phyloP scores from a whole-genome alignment of 2,888 invertebrate genomes.

The Agrotis ipsilon region DNA sequence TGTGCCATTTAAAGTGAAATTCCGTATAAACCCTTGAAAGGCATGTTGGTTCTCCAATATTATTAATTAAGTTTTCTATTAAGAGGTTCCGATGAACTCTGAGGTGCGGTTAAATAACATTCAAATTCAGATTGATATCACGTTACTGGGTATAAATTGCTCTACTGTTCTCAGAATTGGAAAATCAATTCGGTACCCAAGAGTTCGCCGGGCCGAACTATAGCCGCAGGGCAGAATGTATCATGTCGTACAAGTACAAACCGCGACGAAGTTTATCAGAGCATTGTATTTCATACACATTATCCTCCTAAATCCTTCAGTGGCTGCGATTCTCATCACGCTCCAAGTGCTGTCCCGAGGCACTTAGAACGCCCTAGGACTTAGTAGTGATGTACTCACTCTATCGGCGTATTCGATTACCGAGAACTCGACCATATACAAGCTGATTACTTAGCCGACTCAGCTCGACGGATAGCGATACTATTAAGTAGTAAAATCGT shows the following conservation, averaged over 20 bases:
- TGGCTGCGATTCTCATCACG: slow-evolving; percentile 61
- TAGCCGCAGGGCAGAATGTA: slow-evolving; percentile 41
- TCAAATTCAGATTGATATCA: slow-evolving; percentile 47
- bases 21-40: slow-evolving; percentile 2
- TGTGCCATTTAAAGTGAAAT: slow-evolving; percentile 37
- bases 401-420: slow-evolving; percentile 62
- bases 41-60: slow-evolving; percentile 25
- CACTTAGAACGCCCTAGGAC: slow-evolving; percentile 65
- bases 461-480: slow-evolving; percentile 30
- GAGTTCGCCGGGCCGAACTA: slow-evolving; percentile 30
- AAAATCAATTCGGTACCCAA: slow-evolving; percentile 43
- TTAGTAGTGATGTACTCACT: slow-evolving; percentile 62
- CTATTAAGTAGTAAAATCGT: slow-evolving; percentile 48
- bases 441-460: slow-evolving; percentile 63
- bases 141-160: slow-evolving; percentile 29
- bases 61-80: slow-evolving; percentile 47
- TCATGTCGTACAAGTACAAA: slow-evolving; percentile 35
- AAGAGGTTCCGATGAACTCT: slow-evolving; percentile 15
- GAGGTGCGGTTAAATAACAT: slow-evolving; percentile 26
- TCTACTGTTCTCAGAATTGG: slow-evolving; percentile 37
- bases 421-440: slow-evolving; percentile 55
- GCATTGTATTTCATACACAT: slow-evolving; percentile 60
- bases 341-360: slow-evolving; percentile 52
- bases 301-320: slow-evolving; percentile 58
- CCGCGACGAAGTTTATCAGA: slow-evolving; percentile 42